Base-by-base conservation (phyloP, 2,797 vertebrate genomes). In the Rhinophrynus dorsalis region DNA sequence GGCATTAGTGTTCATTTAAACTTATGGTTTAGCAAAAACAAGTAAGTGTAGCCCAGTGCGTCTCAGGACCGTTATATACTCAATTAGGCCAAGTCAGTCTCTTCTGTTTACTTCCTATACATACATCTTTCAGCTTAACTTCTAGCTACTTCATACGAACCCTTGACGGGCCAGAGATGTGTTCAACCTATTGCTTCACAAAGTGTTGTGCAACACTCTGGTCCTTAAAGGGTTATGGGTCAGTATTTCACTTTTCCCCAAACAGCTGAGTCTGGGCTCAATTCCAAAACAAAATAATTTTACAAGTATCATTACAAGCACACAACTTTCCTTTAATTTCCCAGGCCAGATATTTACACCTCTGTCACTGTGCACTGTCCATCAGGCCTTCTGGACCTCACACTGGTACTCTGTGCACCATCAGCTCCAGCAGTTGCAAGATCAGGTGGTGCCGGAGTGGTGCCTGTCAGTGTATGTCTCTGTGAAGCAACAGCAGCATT, bases 321-420 rank as follows among this genome's bases (percentile, higher is more conserved):
- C 13, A 38, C 37, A 52, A 69, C 63, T 1, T 51, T 76, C 48
- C 69, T 76, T 73, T n/a, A n/a, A n/a, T 76, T 74, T 67, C 75
- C 64, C 12, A 75, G 79, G 79, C 80, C 80, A 77, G 81, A 67
- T 42, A 57, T 81, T 94, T 91, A 98, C 82, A 98, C 95, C 79
- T 98, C 94, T 61, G 94, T 97, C 79, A 97, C 88, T 24, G 94
- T 96, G 83, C 94, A 97, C 89, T 98, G 96, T 84, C 96, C 96
- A 62, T 98, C 97, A 5, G 96, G 95, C 84, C 93, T 92, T 58
- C 93, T 92, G 47, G 95, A 95, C 74, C 94, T 91, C 50, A 91
- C 86, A 3, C 75, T 86, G 51, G 79, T 74, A 61, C 76, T 84
- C 20, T 65, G 69, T 26, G 35, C 45, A 3, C 77, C 74, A 55